Base-by-base conservation (phyloP, 2,888 invertebrate species). In the Hirtodrosophila cameraria region DNA sequence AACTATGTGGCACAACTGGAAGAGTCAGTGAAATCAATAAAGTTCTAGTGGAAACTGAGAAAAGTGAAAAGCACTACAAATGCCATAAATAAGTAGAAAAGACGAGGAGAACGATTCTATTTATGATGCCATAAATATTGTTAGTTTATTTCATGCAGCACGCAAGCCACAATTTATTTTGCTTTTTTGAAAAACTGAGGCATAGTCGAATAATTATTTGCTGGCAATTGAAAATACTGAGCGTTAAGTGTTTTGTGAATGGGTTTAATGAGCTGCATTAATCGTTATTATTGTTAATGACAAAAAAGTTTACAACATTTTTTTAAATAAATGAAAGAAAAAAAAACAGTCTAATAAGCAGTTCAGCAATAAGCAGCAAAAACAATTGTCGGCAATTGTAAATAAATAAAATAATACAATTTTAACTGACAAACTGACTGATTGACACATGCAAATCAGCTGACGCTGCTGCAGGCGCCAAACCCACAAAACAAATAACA, bases 1-100 rank as follows among this genome's bases (percentile, higher is more conserved):
- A 35, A 49, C 31, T 20, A 27, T 9, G 31, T 30, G 41, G 11
- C 18, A 25, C 49, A 31, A 41, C 23, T 46, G 16, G 16, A 33
- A 39, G 7, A 54, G 18, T 15, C 15, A 66, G 49, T 23, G 48
- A 63, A 70, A 73, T 73, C 74, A 58, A 75, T 70, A 76, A 62
- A 49, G 38, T 58, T 58, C 36, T 36, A 15, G 31, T 39, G 33
- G 23, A 18, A 18, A 18, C 18, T 18, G 18, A 7, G 54, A 48
- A 43, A 62, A 63, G 57, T 57, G 46, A 66, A 65, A 65, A 59
- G 55, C 59, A 59, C 63, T 48, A 62, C 41, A 66, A 75, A 54
- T 62, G 58, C 30, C 59, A 77, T 46, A 54, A 74, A 57, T 53
- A 46, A 55, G 58, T 27, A 30, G 18, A 28, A 39, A 59, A 31